A percentile compares a stretch with the other conserved stretches of the same genome.
Evolutionary conservation across 2,113 vertebrate species (phyloP).

Genomic region (Stictonetta naevosa): DNA sequence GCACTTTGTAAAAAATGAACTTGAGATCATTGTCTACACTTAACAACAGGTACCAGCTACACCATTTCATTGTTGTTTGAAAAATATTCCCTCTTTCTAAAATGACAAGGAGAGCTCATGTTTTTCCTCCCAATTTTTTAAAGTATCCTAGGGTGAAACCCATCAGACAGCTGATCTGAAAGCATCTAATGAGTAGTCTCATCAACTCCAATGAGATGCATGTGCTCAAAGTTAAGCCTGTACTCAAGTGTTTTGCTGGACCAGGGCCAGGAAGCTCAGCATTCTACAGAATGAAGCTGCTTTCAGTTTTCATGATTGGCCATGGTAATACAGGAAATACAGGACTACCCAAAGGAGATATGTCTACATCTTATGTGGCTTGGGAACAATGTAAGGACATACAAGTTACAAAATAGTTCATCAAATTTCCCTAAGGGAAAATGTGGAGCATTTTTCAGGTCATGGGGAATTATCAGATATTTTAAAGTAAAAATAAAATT

Average conservation of each 20-base stretch:
- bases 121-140: neutral
- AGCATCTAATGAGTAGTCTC: conserved; percentile 39
- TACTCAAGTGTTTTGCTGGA: conserved; percentile 58
- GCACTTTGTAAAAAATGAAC: neutral
- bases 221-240: conserved; percentile 45
- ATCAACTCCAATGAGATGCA: conserved; percentile 41
- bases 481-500: too few species aligned
- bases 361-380: neutral
- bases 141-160: conserved; percentile 26
- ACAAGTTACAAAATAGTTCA: neutral
- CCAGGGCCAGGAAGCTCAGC: conserved; percentile 19
- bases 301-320: neutral
- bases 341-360: neutral
- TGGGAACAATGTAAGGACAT: neutral
- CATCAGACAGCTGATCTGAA: conserved; percentile 48
- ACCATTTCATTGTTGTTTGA: neutral
- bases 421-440: neutral
- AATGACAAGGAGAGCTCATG: neutral
- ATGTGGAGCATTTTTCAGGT: neutral
- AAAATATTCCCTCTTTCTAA: neutral
- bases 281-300: neutral
- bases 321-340: neutral
- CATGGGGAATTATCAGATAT: neutral
- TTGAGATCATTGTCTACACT: neutral
- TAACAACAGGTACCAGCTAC: neutral